A percentile compares a stretch with the other conserved stretches of the same genome.
Conservation (phyloP, 2,113 vertebrate species). For the Pteruthius melanotis region DNA sequence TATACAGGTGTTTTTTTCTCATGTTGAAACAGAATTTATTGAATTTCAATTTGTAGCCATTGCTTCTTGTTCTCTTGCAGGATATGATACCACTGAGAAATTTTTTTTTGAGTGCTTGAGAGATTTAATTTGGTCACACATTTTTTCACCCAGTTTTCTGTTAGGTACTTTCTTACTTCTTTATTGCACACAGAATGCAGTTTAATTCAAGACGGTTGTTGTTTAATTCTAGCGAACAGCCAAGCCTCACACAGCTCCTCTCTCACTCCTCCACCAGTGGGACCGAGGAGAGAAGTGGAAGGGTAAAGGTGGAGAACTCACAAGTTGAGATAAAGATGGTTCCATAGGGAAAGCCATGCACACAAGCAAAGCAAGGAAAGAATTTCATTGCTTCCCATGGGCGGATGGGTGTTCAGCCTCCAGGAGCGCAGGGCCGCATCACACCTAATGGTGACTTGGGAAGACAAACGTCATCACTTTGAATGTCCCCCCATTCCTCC, state of each 20-base stretch:
- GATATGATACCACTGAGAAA: not conserved
- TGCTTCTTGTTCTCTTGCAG: not conserved
- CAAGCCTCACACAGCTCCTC: not conserved
- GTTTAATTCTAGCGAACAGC: not conserved
- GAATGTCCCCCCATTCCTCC: not conserved
- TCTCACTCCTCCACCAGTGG: too few relatives aligned
- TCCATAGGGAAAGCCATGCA: accelerated
- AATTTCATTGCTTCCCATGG: not conserved
- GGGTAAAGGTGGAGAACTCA: not conserved
- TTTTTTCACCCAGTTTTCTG: not conserved
- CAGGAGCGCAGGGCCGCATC: not conserved
- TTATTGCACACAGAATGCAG: not conserved
- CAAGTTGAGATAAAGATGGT: accelerated
- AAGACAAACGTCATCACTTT: not conserved
- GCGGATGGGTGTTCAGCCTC: accelerated
- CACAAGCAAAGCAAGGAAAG: not conserved
- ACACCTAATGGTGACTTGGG: not conserved
- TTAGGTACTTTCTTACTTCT: not conserved
- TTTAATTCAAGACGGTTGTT: not conserved
- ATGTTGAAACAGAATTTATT: not conserved
- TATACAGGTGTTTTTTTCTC: not conserved
- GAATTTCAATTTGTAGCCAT: not conserved
- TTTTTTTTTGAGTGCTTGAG: not conserved
- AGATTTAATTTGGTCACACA: not conserved
- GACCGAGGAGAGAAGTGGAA: not conserved